Base-by-base conservation (phyloP, 2,888 invertebrate genomes). In the Lutraria lutraria region DNA sequence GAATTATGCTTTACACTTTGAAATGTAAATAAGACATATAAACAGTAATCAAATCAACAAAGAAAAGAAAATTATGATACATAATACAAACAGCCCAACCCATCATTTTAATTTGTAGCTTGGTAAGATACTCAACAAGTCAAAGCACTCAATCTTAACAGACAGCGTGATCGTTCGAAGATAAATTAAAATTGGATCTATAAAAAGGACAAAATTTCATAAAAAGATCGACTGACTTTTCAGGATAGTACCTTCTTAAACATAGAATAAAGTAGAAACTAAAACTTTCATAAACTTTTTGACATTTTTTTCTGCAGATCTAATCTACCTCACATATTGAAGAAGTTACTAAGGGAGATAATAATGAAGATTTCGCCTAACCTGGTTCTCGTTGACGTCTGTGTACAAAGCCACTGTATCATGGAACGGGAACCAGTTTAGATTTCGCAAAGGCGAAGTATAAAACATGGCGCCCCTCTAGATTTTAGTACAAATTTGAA, bases 341-440 rank as follows among this genome's bases (percentile, higher is more conserved):
- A 76, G 76, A 56, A 76, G 76, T 76, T 13, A 34, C 34, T 76
- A 76, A 76, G 76, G 76, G 76, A 76, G 76, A 76, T 76, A 76
- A 76, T 76, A 15, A n/a, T n/a, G n/a, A n/a, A n/a, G n/a, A n/a
- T n/a, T n/a, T n/a, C n/a, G n/a, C n/a, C n/a, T n/a, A n/a, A n/a
- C n/a, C n/a, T n/a, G n/a, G n/a, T n/a, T n/a, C n/a, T n/a, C n/a
- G n/a, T n/a, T n/a, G n/a, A n/a, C n/a, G n/a, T n/a, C n/a, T n/a
- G n/a, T n/a, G n/a, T n/a, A n/a, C n/a, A n/a, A n/a, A n/a, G n/a
- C n/a, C n/a, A n/a, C n/a, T n/a, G n/a, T n/a, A n/a, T n/a, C n/a
- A n/a, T n/a, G n/a, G n/a, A n/a, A n/a, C n/a, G n/a, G n/a, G n/a
- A n/a, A n/a, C n/a, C n/a, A n/a, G n/a, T n/a, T n/a, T n/a, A n/a